A percentile compares a stretch with the other conserved stretches of the same genome.
Evolutionary conservation across 2,113 vertebrate species (phyloP).

Genomic region (human): DNA sequence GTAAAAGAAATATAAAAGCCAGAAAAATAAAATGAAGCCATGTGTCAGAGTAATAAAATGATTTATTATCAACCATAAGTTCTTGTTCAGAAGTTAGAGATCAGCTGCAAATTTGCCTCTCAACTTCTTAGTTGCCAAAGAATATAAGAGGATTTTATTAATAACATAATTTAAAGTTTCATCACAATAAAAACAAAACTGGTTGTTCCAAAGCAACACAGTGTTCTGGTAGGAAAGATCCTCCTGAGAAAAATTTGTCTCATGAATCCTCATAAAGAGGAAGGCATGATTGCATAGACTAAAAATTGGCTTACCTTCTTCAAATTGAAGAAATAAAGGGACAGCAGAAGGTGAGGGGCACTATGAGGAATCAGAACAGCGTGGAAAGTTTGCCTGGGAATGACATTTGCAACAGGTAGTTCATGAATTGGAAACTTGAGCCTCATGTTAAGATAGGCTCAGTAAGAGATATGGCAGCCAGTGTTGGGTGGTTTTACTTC

Average conservation of each 20-base stretch:
- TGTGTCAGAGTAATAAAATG: background rate
- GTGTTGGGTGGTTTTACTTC: background rate
- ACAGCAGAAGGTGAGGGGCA: background rate
- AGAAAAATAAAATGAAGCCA: slow-evolving; percentile 34
- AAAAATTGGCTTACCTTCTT: background rate
- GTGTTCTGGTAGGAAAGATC: background rate
- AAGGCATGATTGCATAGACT: background rate
- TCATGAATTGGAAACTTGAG: background rate
- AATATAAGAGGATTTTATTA: background rate
- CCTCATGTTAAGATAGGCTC: background rate
- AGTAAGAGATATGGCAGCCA: background rate
- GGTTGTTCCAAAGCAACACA: background rate
- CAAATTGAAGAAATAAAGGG: background rate
- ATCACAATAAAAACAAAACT: background rate
- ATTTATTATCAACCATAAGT: background rate
- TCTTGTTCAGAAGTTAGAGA: background rate
- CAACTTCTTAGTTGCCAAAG: background rate
- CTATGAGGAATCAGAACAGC: background rate
- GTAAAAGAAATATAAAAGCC: slow-evolving; percentile 8
- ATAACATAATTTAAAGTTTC: background rate
- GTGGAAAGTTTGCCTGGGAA: background rate
- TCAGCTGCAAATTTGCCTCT: background rate
- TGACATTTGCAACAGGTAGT: background rate
- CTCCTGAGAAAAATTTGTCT: background rate
- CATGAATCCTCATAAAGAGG: background rate